Conservation (phyloP, 2,797 vertebrate genomes). For the Acestrorhynchus altus region DNA sequence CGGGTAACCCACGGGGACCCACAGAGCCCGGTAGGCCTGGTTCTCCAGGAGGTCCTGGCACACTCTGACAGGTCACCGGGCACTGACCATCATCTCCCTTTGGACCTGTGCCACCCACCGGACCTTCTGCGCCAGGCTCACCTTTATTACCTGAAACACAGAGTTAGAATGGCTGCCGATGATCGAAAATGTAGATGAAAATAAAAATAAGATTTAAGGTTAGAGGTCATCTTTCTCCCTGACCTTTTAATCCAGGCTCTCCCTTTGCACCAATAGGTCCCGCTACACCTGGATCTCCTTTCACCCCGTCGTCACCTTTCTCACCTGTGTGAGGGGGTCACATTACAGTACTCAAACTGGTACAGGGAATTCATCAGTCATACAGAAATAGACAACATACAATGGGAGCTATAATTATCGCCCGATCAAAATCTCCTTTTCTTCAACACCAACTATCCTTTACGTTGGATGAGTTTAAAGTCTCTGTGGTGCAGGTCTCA, state of each 20-base stretch:
- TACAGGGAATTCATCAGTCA: background rate
- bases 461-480: too few relatives aligned
- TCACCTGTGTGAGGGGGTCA: conserved; percentile 62
- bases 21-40: conserved; percentile 64
- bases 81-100: conserved; percentile 70
- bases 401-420: background rate
- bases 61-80: conserved; percentile 61
- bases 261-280: conserved; percentile 68
- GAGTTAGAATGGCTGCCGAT: background rate
- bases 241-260: conserved; percentile 71
- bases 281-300: conserved; percentile 60
- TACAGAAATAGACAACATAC: background rate
- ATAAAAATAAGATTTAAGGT: too few relatives aligned
- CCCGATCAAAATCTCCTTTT: background rate
- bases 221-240: conserved; percentile 15
- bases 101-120: conserved; percentile 61
- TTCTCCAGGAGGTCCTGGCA: conserved; percentile 56
- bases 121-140: conserved; percentile 63
- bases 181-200: background rate
- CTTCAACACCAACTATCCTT: too few relatives aligned
- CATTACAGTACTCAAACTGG: background rate
- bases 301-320: conserved; percentile 70
- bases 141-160: conserved; percentile 72
- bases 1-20: conserved; percentile 65
- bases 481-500: too few relatives aligned